Percentiles rank a stretch among this genome's conserved stretches.
Conservation (phyloP, 2,113 vertebrate species). For the Murina feae region DNA sequence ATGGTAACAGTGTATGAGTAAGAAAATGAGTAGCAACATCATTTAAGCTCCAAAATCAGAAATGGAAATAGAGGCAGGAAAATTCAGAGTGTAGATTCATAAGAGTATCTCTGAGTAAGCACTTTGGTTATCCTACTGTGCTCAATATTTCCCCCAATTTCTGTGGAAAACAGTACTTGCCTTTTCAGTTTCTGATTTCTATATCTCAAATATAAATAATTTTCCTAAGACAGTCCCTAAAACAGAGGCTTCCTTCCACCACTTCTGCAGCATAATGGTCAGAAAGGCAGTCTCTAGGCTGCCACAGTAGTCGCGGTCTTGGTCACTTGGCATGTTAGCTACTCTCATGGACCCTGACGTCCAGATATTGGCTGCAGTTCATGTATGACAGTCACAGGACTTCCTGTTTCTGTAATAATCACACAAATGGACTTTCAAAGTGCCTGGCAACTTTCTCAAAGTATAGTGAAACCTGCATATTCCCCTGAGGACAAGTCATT, state of each 20-base stretch:
- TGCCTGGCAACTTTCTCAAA: neutral
- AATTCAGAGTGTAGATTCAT: neutral
- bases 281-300: neutral
- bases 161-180: neutral
- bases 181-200: conserved; percentile 5
- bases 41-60: neutral
- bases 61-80: neutral
- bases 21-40: neutral
- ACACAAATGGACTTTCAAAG: neutral
- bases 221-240: neutral
- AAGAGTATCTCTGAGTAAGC: neutral
- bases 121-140: neutral
- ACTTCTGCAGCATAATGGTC: neutral
- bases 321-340: neutral
- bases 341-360: neutral
- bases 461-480: neutral
- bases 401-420: neutral
- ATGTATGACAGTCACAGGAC: neutral
- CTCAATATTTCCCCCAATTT: neutral
- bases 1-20: neutral
- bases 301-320: neutral
- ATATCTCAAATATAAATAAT: neutral
- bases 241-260: neutral
- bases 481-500: neutral
- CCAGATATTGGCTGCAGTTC: neutral